Evolutionary conservation across 2,888 invertebrate species (phyloP), one percentile per base, ranked within the genome.

Genomic region (Lepetodrilus schrolli): DNA sequence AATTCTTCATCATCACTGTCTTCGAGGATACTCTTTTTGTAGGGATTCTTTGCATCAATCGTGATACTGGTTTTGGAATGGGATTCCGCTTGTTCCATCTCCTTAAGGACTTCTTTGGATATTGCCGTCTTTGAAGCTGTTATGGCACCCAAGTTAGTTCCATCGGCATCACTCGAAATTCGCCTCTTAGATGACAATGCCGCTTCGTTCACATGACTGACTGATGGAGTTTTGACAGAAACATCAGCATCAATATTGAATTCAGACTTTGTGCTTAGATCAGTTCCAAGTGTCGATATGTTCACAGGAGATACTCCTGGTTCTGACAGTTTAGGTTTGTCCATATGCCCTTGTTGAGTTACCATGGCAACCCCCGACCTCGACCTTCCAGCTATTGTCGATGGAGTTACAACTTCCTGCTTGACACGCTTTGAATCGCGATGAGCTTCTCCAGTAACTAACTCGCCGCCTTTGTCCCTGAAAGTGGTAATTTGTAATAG

Each of bases 321-420:
- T 8, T 38, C 38, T 38, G 38, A 7, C 7, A 8, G 8, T 10
- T 8, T 38, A 8, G 38, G 38, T 38, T 38, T 10, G 10, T 38
- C 38, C 10, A 8, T 38, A 10, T 8, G 8, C 38, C 10, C 10
- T 38, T 43, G 43, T 10, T 17, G 13, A 4, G 43, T 51, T 26
- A 47, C n/a, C 50, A 36, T 21, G 66, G 48, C 43, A 37, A 30
- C 43, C 17, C 21, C 37, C 4, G 68, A 74, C 48, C 38, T 66
- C 43, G 65, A 68, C 49, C 65, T 74, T 70, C 49, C 4, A 17
- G 66, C 34, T 8, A 72, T 26, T 3, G 26, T 58, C 17, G 30
- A 36, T 21, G 77, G 77, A 36, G 77, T 74, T 36, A 70, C 36
- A 4, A 69, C 38, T 70, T 77, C 77, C 43, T 72, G 72, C 37